Percentiles rank a stretch among this genome's conserved stretches.
These are phyloP conservation scores for Diplodus sargus DNA, from an alignment of 2,797 vertebrate species.

Conservation along the genomic window DNA sequence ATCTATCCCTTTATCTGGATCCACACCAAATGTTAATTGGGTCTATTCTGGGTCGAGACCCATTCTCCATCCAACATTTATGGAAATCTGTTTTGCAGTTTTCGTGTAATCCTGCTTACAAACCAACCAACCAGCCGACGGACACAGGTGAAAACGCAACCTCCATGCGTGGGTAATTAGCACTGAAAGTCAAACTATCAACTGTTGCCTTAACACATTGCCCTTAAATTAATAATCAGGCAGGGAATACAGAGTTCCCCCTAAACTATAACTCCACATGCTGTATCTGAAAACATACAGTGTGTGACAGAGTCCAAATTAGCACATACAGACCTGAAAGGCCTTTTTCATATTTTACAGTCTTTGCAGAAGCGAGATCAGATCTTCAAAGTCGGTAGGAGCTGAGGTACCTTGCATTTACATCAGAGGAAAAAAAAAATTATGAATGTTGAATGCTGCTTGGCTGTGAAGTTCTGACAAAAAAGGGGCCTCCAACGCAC, in stretches of 20 bases:
- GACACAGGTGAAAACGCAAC: too few species aligned
- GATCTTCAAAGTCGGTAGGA: constrained; percentile 70
- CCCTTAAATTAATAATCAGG: constrained; percentile 44
- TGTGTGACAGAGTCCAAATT: constrained; percentile 49
- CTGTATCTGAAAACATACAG: constrained; percentile 50
- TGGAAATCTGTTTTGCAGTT: too few species aligned
- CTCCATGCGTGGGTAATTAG: too few species aligned
- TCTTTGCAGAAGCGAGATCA: constrained; percentile 61
- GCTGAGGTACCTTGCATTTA: constrained; percentile 63
- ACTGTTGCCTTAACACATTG: neutral
- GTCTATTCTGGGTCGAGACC: too few species aligned
- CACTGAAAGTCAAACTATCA: constrained; percentile 15
- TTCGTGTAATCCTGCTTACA: too few species aligned
- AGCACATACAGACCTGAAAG: constrained; percentile 51
- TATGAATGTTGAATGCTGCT: constrained; percentile 77
- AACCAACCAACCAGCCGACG: too few species aligned
- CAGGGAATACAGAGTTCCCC: constrained; percentile 30
- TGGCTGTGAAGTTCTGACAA: constrained; percentile 73
- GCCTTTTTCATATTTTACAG: constrained; percentile 61
- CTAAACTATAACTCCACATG: constrained; percentile 28
- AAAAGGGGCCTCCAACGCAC: constrained; percentile 60
- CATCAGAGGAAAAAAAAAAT: constrained; percentile 61
- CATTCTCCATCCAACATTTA: too few species aligned
- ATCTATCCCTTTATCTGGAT: too few species aligned
- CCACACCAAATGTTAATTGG: too few species aligned